A percentile compares a stretch with the other conserved stretches of the same genome.
Evolutionary conservation across 2,888 invertebrate genomes (phyloP).

Genomic region (Nipponacmea schrenckii): DNA sequence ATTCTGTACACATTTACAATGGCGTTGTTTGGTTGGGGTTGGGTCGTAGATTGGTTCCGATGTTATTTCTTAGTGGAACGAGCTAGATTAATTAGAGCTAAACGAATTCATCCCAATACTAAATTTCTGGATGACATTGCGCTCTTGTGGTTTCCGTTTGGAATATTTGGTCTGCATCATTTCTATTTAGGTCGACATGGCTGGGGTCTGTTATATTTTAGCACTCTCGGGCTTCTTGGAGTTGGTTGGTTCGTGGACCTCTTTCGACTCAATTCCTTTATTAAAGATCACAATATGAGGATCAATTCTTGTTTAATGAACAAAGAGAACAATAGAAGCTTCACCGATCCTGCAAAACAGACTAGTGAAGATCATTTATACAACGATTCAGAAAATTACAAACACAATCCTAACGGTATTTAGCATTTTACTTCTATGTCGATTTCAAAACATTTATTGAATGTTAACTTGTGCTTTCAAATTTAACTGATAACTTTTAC

Average conservation of each 20-base stretch:
- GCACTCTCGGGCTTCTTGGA: conserved; percentile 46
- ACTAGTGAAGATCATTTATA: no score
- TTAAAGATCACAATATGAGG: conserved; percentile 37
- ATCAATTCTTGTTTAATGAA: no score
- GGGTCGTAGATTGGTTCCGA: conserved; percentile 52
- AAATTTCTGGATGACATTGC: conserved; percentile 45
- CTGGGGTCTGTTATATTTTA: conserved; percentile 50
- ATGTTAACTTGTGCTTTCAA: no score
- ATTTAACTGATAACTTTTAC: no score
- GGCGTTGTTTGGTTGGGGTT: conserved; percentile 26
- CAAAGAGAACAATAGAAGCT: no score
- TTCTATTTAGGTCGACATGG: conserved; percentile 41
- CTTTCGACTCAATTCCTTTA: conserved; percentile 42
- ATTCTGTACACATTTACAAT: conserved; percentile 23
- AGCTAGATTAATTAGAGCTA: conserved; percentile 28
- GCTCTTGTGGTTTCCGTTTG: conserved; percentile 42
- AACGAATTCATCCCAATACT: conserved; percentile 14
- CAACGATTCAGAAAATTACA: no score
- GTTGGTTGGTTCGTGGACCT: conserved; percentile 49
- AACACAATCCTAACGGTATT: no score
- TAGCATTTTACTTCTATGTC: no score
- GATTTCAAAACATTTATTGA: no score
- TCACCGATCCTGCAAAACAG: no score
- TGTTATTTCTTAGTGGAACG: conserved; percentile 42
- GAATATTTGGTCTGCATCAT: conserved; percentile 38